Evolutionary conservation across 2,797 vertebrate genomes (phyloP).

Genomic region (Podargus strigoides): DNA sequence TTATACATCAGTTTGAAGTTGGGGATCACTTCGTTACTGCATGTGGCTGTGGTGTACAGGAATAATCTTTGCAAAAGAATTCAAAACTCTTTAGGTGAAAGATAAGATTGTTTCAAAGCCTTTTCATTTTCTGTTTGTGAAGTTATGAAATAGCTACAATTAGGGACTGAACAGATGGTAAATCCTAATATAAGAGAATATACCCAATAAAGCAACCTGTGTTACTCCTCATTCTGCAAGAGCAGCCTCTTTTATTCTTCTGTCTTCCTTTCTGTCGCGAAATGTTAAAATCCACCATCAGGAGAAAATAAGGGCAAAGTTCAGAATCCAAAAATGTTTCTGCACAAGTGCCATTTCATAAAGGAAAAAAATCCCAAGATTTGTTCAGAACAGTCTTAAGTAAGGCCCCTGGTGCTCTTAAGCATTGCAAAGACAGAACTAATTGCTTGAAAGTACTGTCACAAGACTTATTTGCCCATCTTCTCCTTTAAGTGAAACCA

Average conservation of each 20-base stretch:
- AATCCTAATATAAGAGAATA: background rate
- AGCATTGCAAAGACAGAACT: background rate
- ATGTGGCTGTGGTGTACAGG: background rate
- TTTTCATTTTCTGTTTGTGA: background rate
- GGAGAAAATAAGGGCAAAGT: background rate
- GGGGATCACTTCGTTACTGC: background rate
- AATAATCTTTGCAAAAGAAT: background rate
- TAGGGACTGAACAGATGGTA: background rate
- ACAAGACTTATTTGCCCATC: background rate
- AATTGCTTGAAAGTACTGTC: background rate
- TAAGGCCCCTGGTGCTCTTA: background rate
- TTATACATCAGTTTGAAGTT: background rate
- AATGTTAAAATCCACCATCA: background rate
- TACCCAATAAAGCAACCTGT: background rate
- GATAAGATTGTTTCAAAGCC: background rate
- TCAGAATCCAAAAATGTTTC: background rate
- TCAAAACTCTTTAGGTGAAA: background rate
- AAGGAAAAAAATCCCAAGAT: background rate
- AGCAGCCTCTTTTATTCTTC: background rate
- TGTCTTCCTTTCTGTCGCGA: background rate
- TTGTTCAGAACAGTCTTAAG: background rate
- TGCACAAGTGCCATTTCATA: background rate
- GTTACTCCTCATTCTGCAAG: background rate
- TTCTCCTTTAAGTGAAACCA: background rate
- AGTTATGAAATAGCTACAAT: constrained; percentile 6